Evolutionary conservation across 2,797 vertebrate genomes (phyloP), one percentile per base, ranked within the genome.

Genomic region (Dicrostonyx torquatus): DNA sequence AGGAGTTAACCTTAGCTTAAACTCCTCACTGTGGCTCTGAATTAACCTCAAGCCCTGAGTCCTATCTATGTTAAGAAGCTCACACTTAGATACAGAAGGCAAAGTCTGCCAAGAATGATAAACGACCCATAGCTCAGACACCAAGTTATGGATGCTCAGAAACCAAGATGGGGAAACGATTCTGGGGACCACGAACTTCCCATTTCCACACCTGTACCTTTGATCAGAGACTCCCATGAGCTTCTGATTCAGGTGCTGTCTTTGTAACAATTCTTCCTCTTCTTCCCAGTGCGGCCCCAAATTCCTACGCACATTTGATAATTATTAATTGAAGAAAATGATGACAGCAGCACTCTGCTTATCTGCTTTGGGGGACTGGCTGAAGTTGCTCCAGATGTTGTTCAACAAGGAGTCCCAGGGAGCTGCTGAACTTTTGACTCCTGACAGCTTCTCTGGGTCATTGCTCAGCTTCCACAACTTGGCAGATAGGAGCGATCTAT

Each of bases 371-470:
- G 58, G 58, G 75, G 86, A 72, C 26, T 90, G 96, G 62, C 89
- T 94, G 70, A 70, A 37, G 50, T 66, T 85, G 91, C 66, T 94
- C 80, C 77, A 60, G 62, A 76, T 89, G 70, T 37, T 94, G 79
- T 78, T 95, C 50, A 5, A 92, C 66, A 77, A 73, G 20, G 70
- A 91, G 94, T 91, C 76, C 92, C 91, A 78, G 90, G 4, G 31
- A 89, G 94, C 84, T 1, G 50, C 45, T 96, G 96, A 97, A 97
- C 97, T 97, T 97, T 95, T 97, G 96, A 97, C 97, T 97, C 93
- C 87, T 80, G 86, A 87, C 89, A 77, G 87, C 90, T 95, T 89
- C 94, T 26, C 66, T 92, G 95, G 97, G 92, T 97, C 75, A n/a
- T 37, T 86, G 88, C 91, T 95, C 45, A 34, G 80, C 85, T 94